These are phyloP conservation scores for Tetropium fuscum DNA, from an alignment of 2,888 invertebrate species.

Conservation along the genomic window DNA sequence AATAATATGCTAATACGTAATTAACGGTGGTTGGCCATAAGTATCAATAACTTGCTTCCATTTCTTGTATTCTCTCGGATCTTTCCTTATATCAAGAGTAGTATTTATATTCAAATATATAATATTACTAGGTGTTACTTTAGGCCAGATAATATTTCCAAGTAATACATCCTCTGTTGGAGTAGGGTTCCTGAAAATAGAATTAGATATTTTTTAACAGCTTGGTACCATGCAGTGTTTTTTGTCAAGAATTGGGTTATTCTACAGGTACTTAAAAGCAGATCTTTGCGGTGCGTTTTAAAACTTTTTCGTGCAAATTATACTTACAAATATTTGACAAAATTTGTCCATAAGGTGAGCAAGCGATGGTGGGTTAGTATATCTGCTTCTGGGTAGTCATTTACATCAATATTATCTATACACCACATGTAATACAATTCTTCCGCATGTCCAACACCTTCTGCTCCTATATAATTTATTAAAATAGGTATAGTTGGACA, in stretches of 20 bases:
- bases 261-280: neutral
- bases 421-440: slow-evolving; percentile 8
- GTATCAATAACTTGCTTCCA: slow-evolving; percentile 33
- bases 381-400: neutral
- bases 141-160: slow-evolving; percentile 35
- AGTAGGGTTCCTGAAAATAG: slow-evolving; percentile 54
- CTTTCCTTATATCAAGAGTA: slow-evolving; percentile 26
- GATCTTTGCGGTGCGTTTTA: too few species aligned
- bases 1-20: slow-evolving; percentile 16
- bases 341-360: slow-evolving; percentile 10
- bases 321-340: slow-evolving; percentile 17
- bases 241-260: too few species aligned
- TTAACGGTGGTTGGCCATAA: slow-evolving; percentile 20
- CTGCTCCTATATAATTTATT: neutral
- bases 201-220: neutral
- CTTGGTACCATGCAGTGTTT: too few species aligned
- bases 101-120: slow-evolving; percentile 31
- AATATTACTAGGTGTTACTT: slow-evolving; percentile 12
- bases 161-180: slow-evolving; percentile 39
- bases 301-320: neutral
- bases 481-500: neutral
- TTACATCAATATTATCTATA: neutral
- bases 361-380: neutral
- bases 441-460: slow-evolving; percentile 15
- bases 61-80: slow-evolving; percentile 20